phyloP scores from a whole-genome alignment of 2,797 vertebrate species.

The Taenioides sp. region DNA sequence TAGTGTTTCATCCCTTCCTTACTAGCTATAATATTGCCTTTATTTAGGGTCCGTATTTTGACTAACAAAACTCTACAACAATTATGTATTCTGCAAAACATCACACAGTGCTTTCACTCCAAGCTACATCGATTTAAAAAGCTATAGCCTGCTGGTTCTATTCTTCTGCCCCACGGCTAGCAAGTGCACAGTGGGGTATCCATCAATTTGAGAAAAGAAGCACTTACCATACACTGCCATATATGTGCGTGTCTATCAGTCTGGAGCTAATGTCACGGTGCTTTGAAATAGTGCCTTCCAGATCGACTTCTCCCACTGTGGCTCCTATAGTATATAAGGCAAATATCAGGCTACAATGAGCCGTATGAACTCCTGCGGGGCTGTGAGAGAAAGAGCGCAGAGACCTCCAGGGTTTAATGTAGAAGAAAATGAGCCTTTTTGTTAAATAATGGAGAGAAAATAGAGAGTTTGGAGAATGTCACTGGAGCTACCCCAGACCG shows the following conservation, averaged over 20 bases:
- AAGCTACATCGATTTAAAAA: neutral
- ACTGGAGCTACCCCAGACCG: neutral
- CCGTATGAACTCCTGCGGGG: neutral
- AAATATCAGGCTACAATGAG: conserved; percentile 6
- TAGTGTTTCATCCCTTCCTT: too few relatives aligned
- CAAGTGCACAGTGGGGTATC: neutral
- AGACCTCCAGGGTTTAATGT: conserved; percentile 4
- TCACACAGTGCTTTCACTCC: neutral
- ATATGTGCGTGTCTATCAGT: conserved; percentile 1
- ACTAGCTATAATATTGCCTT: too few relatives aligned
- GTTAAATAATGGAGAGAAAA: conserved; percentile 1
- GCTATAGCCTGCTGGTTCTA: neutral
- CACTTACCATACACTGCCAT: neutral
- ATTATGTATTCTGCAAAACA: neutral
- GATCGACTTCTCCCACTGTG: neutral
- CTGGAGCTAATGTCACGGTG: conserved; percentile 4
- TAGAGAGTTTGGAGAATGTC: neutral
- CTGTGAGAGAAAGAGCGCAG: neutral
- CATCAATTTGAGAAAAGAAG: conserved; percentile 7
- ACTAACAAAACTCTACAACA: neutral
- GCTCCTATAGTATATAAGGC: neutral
- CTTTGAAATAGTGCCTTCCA: neutral
- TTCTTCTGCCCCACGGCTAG: neutral
- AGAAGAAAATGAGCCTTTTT: neutral
- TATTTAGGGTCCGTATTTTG: too few relatives aligned